These are phyloP conservation scores for Rhea pennata DNA, from an alignment of 2,113 vertebrate species.

Conservation along the genomic window DNA sequence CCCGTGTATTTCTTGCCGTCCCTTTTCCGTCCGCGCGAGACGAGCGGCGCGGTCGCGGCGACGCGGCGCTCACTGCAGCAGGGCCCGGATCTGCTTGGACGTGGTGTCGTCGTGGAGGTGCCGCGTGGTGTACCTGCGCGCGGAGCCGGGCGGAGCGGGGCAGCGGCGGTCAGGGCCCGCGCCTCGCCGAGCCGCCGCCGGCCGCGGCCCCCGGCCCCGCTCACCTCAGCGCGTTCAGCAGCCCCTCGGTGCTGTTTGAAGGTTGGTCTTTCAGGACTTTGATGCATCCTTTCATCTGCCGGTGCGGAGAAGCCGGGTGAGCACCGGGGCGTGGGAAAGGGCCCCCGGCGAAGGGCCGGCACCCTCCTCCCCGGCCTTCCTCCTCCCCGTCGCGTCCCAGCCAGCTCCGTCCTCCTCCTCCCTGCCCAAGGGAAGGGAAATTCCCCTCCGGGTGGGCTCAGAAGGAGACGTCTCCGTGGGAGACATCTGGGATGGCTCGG, in stretches of 20 bases:
- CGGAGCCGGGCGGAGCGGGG: neutral
- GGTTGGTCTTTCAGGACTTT: slow-evolving; percentile 94
- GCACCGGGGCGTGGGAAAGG: fast-evolving
- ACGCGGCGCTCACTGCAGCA: slow-evolving; percentile 84
- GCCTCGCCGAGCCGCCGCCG: no score
- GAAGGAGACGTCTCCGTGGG: neutral
- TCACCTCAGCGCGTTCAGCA: slow-evolving; percentile 92
- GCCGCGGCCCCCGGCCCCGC: neutral
- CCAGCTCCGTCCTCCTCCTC: neutral
- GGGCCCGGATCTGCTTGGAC: slow-evolving; percentile 93
- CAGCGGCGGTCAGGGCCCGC: no score
- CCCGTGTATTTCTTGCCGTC: neutral
- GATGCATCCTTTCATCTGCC: slow-evolving; percentile 95
- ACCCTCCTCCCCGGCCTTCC: neutral
- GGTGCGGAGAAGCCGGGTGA: neutral
- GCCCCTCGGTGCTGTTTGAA: slow-evolving; percentile 92
- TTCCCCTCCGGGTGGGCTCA: neutral
- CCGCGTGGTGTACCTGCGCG: slow-evolving; percentile 87
- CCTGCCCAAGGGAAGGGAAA: fast-evolving
- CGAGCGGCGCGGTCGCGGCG: slow-evolving; percentile 82
- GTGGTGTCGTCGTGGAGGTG: slow-evolving; percentile 94
- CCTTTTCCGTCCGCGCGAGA: slow-evolving; percentile 79
- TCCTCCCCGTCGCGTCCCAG: neutral
- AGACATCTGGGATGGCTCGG: fast-evolving
- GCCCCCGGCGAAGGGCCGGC: neutral